Base-by-base conservation (phyloP, 1,140 invertebrate species). In the Drosophila sechellia region DNA sequence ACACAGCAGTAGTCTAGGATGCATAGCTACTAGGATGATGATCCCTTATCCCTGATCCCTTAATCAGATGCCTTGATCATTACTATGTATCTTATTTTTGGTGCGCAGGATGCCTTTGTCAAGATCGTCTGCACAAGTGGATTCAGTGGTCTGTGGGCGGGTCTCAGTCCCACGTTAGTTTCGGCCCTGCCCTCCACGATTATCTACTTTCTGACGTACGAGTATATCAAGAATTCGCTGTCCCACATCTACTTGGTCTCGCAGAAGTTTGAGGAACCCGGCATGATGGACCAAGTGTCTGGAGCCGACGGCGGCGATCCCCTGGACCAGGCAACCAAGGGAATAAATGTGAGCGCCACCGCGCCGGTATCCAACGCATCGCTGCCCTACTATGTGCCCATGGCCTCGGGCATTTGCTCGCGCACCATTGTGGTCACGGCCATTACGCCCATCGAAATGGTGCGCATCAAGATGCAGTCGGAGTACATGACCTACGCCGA, bases 381-480 rank as follows among this genome's bases (percentile, higher is more conserved):
- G 2, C 1, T 86, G 8, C 96, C 96, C 5, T 93, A 95, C 55
- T 96, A 95, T 94, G 95, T 97, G 79, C 96, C 96, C 6, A 90
- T 97, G 72, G 52, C 96, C 42, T 95, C 98, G 45, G 98, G 98
- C 27, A 95, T 94, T 15, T 94, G 94, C 45, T 98, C 98, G 12
- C 94, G 98, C 92, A 94, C 95, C 13, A 95, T 96, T 92, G 96
- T 98, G 17, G 98, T 97, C 0, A 96, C 96, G 10, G 90, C 97
- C 72, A 97, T 99, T 11, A 98, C 96, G 91, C 99, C 99, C 10
- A 93, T 99, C 69, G 99, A 99, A 94, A 94, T 99, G 83, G 95
- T 99, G 45, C 95, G 98, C 90, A 99, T 98, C 2, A 99, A 99
- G 94, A 98, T 99, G 97, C 99, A 99, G 92, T 99, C 98, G 0